Base-by-base conservation (phyloP, 1,140 invertebrate genomes). In the Pogonognathellus flavescens region DNA sequence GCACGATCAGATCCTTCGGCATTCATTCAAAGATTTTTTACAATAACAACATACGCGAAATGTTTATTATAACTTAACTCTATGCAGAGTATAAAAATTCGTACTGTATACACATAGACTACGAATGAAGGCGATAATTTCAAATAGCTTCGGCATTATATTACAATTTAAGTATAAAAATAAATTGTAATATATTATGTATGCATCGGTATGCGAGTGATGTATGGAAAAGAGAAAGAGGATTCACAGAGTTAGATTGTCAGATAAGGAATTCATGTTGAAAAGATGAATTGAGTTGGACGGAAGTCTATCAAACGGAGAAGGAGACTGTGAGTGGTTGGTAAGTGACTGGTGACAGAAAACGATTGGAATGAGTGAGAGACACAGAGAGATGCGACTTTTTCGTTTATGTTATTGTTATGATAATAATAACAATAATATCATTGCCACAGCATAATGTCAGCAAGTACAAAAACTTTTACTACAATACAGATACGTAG, bases 301-400 rank as follows among this genome's bases (percentile, higher is more conserved):
- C 70, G 70, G 70, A 76, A 76, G 31, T 76, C 70, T 50, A 76
- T 76, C 70, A 76, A 76, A 76, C 70, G 31, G n/a, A 76, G 25
- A 49, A 49, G 31, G 31, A 41, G 31, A 41, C 31, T n/a, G n/a
- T n/a, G 31, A 41, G 31, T 41, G 2, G 1, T 41, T 41, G 31
- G 31, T 41, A 76, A 76, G 70, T 76, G 70, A 76, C 70, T 76
- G 70, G 41, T 76, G 70, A 76, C 70, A 76, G 70, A 76, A 76
- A 76, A 50, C 6, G 70, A 76, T 76, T 49, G 70, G 70, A 49
- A 76, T 76, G 70, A 76, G 70, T 76, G 31, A 76, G 53, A 57
- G 53, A 57, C 53, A 57, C n/a, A 57, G 53, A 57, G 70, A 76
- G 70, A 76, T 76, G 70, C 41, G 70, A 66, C 62, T 66, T 66